Evolutionary conservation across 2,113 vertebrate genomes (phyloP), one percentile per base, ranked within the genome.

Genomic region (Dasyprocta punctata): DNA sequence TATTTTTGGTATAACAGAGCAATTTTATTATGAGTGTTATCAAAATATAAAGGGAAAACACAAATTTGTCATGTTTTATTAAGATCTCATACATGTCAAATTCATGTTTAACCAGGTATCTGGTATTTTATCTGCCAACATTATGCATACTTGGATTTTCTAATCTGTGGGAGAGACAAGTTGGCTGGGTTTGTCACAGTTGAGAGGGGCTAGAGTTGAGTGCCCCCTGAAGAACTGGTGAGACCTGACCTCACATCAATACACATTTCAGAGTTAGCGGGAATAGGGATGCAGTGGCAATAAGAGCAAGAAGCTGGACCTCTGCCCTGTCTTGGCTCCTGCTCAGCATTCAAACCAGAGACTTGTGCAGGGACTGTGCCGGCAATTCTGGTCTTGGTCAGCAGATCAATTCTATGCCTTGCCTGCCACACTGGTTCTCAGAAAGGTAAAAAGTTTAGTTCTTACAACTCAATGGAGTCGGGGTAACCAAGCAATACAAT

Each of bases 21-120:
- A 47, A 82, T 87, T 94, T 89, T 92, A 71, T 38, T 61, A 9
- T 60, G 75, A 44, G 20, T 83, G 69, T 61, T 80, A 85, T 61
- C 56, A 86, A 61, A 28, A 24, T 83, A n/a, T 41, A 54, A 78
- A 63, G 81, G 9, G 91, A 38, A 90, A 41, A 93, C 28, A 89
- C 56, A 77, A 84, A 71, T 30, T 75, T 91, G 93, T 33, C 86
- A 73, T 89, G 75, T 86, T 94, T 97, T 93, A 90, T 84, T 60
- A 97, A 81, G 56, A 92, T 95, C 52, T 41, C 22, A 4, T 60
- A 85, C 67, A 28, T 56, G 14, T 83, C n/a, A 90, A 67, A 94
- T 65, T 92, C 28, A 89, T 65, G 80, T 65, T 84, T 77, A 90
- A 77, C 33, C 87, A n/a, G 84, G 1, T 30, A 63, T 61, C 54